These are phyloP conservation scores for Rhinolophus ferrumequinum DNA, from an alignment of 2,113 vertebrate species.

Conservation along the genomic window DNA sequence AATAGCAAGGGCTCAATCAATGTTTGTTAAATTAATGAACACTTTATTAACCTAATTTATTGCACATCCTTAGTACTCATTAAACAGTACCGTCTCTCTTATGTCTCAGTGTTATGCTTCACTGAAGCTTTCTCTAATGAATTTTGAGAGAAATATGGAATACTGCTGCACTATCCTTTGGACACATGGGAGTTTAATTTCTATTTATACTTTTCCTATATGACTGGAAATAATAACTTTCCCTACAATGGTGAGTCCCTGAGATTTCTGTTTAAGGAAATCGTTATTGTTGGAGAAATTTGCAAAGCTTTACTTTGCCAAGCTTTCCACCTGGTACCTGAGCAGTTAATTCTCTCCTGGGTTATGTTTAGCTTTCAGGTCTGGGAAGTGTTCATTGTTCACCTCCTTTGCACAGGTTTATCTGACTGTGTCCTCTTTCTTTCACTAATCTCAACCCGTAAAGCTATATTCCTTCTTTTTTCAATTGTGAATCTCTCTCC, in stretches of 20 bases:
- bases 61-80: not conserved
- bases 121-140: conserved; percentile 15
- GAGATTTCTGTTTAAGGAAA: conserved; percentile 54
- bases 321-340: not conserved
- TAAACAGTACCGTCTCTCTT: not conserved
- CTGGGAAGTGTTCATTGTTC: not conserved
- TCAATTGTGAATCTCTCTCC: conserved; percentile 22
- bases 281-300: conserved; percentile 6
- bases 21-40: conserved; percentile 24
- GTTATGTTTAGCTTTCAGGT: conserved; percentile 31
- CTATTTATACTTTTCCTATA: conserved; percentile 56
- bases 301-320: not conserved
- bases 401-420: conserved; percentile 42
- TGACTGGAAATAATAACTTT: conserved; percentile 35
- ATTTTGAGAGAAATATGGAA: conserved; percentile 52
- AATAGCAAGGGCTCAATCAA: not conserved
- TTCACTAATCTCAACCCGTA: not conserved
- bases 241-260: not conserved
- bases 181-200: not conserved
- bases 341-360: not conserved
- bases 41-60: not conserved
- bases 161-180: not conserved
- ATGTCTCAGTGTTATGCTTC: not conserved
- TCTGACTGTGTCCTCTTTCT: conserved; percentile 14
- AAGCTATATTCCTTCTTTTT: conserved; percentile 9